Percentiles rank a stretch among this genome's conserved stretches.
Conservation (phyloP, 2,113 vertebrate genomes). For the Cyprinus carpio region DNA sequence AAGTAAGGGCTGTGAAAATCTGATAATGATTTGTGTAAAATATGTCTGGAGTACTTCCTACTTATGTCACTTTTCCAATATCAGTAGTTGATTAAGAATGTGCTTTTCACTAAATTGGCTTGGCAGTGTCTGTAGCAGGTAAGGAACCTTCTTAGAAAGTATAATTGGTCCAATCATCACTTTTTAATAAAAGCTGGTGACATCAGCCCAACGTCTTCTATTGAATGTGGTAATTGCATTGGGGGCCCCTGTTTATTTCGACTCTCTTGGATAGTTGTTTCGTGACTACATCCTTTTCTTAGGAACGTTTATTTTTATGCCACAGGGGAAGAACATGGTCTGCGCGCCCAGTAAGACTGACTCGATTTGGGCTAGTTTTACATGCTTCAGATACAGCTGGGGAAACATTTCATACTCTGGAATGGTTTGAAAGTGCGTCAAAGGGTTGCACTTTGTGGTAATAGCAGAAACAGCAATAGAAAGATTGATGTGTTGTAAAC, state of each 20-base stretch:
- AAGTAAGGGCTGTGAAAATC: background rate
- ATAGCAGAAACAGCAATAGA: slow-evolving; percentile 56
- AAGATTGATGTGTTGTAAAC: slow-evolving; percentile 45
- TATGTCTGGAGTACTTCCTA: slow-evolving; percentile 21
- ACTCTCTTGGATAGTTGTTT: background rate
- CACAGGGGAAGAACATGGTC: slow-evolving; percentile 22
- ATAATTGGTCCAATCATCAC: slow-evolving; percentile 14
- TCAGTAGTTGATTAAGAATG: slow-evolving; percentile 32
- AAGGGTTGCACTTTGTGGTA: slow-evolving; percentile 46
- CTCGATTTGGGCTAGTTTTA: slow-evolving; percentile 44
- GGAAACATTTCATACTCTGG: slow-evolving; percentile 56
- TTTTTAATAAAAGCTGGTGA: slow-evolving; percentile 2
- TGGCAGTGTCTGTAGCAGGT: background rate
- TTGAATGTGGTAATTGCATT: background rate
- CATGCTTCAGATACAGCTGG: slow-evolving; percentile 54
- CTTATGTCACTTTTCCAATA: slow-evolving; percentile 13
- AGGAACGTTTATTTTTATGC: slow-evolving; percentile 40
- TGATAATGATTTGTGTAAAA: slow-evolving; percentile 31
- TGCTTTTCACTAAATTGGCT: slow-evolving; percentile 4
- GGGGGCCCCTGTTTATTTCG: background rate
- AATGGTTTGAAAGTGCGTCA: slow-evolving; percentile 49
- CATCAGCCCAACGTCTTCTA: slow-evolving; percentile 19
- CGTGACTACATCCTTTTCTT: slow-evolving; percentile 40
- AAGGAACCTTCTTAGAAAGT: background rate
- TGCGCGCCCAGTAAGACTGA: background rate